These are phyloP conservation scores for Helobdella robusta DNA, from an alignment of 2,888 invertebrate species.

Conservation along the genomic window DNA sequence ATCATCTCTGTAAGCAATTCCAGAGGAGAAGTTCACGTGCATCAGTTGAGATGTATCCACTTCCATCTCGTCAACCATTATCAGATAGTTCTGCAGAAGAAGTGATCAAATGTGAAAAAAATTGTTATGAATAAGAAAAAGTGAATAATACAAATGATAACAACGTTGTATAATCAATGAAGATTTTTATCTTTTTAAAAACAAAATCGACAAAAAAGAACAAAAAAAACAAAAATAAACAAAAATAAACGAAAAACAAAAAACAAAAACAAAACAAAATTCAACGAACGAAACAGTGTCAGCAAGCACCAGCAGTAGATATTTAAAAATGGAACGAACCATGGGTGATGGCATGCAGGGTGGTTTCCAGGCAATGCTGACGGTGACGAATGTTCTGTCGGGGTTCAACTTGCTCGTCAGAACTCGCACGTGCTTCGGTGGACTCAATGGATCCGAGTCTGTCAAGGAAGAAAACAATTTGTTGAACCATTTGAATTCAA, in stretches of 20 bases:
- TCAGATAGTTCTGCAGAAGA: constrained; percentile 4
- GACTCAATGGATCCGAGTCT: background rate
- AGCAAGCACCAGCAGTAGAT: background rate
- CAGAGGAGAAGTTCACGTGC: background rate
- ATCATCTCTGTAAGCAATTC: background rate
- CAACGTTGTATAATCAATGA: too few relatives aligned
- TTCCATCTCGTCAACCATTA: background rate
- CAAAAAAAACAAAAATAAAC: too few relatives aligned
- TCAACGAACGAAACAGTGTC: background rate
- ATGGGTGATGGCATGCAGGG: constrained; percentile 4
- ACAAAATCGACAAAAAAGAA: too few relatives aligned
- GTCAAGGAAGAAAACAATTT: too few relatives aligned
- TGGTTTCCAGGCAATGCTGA: constrained; percentile 9
- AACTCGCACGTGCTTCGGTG: constrained; percentile 8
- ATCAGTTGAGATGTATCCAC: too few relatives aligned
- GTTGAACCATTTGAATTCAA: too few relatives aligned
- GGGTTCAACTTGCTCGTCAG: background rate
- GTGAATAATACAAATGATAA: too few relatives aligned
- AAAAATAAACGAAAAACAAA: too few relatives aligned
- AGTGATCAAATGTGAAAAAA: background rate
- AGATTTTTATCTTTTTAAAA: too few relatives aligned
- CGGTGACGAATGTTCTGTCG: constrained; percentile 7
- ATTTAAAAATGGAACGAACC: background rate
- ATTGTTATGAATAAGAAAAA: too few relatives aligned
- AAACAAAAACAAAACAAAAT: background rate